Base-by-base conservation (phyloP, 2,888 invertebrate genomes). In the Tenodera sinensis region DNA sequence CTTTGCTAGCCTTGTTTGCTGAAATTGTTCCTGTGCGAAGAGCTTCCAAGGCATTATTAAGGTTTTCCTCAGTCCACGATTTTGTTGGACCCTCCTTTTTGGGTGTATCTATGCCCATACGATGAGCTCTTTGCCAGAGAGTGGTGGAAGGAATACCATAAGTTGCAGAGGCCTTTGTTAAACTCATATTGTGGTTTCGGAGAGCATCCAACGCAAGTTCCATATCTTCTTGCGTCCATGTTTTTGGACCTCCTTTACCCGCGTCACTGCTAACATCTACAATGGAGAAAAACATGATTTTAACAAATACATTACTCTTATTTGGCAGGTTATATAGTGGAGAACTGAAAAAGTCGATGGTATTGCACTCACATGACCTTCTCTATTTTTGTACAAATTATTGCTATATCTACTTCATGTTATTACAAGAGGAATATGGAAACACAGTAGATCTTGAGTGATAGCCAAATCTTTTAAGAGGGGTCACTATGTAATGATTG, bases 71-170 rank as follows among this genome's bases (percentile, higher is more conserved):
- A 91, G 97, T 97, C 98, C 98, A 98, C 9, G 97, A 96, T 93
- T 97, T 97, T 88, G 97, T 96, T 20, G 96, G 96, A 83, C 97
- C 97, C 92, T 98, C 98, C 93, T 97, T 97, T 94, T 98, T 98
- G 90, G 98, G 98, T 90, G 98, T 98, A 93, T 97, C 97, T 93
- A 98, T 98, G 91, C 98, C 98, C 92, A 97, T 94, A 89, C 97
- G 95, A 93, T 98, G 98, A 71, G 98, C 98, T 91, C 98, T 95
- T 93, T 98, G 98, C 98, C 98, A 98, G 82, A 98, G 94, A 25
- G 98, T 98, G 88, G 98, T 98, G 89, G 98, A 97, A 88, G 98
- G 98, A 92, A 98, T 98, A 91, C 98, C 97, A 93, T 96, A 98
- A 30, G 96, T 96, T 84, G 97, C 96, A 91, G 97, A 96, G 88